Conservation (phyloP, 2,797 vertebrate species). For the Valencia hispanica region DNA sequence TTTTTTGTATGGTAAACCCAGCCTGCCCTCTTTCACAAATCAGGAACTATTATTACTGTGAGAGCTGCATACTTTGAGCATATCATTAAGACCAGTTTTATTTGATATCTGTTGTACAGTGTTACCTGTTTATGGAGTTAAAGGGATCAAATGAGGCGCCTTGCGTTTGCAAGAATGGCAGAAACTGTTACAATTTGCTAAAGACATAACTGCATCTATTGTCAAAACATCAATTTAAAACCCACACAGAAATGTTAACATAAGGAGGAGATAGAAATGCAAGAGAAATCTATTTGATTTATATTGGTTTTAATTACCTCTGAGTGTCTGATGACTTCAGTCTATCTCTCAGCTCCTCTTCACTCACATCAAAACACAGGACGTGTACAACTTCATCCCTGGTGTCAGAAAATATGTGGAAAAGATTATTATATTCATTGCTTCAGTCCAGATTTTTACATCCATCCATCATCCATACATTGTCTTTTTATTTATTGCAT, state of each 20-base stretch:
- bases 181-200: no score
- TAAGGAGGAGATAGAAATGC: not conserved
- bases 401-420: not conserved
- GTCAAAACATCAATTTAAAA: no score
- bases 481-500: no score
- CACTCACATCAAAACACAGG: constrained; percentile 78
- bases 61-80: not conserved
- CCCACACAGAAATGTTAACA: no score
- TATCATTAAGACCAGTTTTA: not conserved
- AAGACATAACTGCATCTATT: no score
- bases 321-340: constrained; percentile 59
- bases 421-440: not conserved
- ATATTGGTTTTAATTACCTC: constrained; percentile 64
- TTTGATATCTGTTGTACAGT: no score
- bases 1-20: not conserved
- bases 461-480: not conserved
- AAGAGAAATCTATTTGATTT: not conserved
- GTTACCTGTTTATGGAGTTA: no score
- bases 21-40: not conserved
- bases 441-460: not conserved
- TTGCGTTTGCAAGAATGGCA: no score
- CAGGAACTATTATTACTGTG: no score
- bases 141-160: no score
- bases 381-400: constrained; percentile 83
- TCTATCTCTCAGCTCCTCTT: constrained; percentile 74